Evolutionary conservation across 2,797 vertebrate genomes (phyloP).

Genomic region (Benthosema pterotum): DNA sequence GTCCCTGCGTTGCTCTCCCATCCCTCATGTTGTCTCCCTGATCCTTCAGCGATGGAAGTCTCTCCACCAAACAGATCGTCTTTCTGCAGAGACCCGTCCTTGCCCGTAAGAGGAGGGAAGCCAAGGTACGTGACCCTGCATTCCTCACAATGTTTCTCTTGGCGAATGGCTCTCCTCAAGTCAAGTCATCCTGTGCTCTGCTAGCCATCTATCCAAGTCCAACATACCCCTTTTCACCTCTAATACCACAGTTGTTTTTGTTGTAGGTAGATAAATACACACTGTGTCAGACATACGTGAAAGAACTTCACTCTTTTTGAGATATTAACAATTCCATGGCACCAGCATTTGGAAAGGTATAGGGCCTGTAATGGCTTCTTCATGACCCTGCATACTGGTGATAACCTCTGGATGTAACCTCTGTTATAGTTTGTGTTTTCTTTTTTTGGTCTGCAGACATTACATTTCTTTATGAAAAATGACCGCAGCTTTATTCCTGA

Average conservation of each 20-base stretch:
- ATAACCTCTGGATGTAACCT: constrained; percentile 59
- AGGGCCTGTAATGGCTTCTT: constrained; percentile 26
- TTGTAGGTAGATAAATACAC: constrained; percentile 40
- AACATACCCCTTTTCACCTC: constrained; percentile 26
- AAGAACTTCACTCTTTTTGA: constrained; percentile 13
- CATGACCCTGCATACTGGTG: constrained; percentile 29
- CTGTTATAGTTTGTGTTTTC: constrained; percentile 19
- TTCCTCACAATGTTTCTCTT: constrained; percentile 46
- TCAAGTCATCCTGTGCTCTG: constrained; percentile 30
- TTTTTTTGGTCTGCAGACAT: constrained; percentile 32
- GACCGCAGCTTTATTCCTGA: constrained; percentile 54
- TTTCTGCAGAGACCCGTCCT: constrained; percentile 97
- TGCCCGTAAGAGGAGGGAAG: constrained; percentile 91
- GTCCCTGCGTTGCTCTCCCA: constrained; percentile 1
- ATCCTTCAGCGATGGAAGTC: constrained; percentile 88
- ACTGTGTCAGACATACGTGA: constrained; percentile 20
- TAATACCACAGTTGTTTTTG: constrained; percentile 36
- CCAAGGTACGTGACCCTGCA: constrained; percentile 84
- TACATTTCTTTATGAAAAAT: constrained; percentile 40
- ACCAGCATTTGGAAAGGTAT: constrained; percentile 33
- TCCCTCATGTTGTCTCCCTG: constrained; percentile 15
- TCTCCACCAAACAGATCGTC: constrained; percentile 97
- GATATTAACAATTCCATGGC: constrained; percentile 24
- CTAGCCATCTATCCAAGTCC: constrained; percentile 19
- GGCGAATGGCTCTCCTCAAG: constrained; percentile 28